Evolutionary conservation across 2,797 vertebrate genomes (phyloP), one percentile per base, ranked within the genome.

Genomic region (Champsocephalus gunnari): DNA sequence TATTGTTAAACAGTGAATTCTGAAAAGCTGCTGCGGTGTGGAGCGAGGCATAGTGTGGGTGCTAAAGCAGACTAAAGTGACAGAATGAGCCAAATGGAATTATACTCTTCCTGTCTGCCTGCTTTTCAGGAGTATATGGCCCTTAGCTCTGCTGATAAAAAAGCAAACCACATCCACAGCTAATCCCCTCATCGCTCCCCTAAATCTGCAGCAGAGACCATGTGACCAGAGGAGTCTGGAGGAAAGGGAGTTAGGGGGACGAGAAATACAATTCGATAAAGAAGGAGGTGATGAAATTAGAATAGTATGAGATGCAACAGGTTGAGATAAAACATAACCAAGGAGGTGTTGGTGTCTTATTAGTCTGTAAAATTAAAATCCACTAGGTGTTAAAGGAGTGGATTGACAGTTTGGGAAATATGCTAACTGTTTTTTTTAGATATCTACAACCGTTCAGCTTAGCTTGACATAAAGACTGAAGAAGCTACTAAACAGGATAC

Each of bases 131-230:
- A 72, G 43, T 83, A 76, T 73, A 62, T 44, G 38, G 53, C 75
- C 60, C 43, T 81, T 17, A 65, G 80, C 65, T 48, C 65, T 69
- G 56, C 62, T n/a, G 76, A 79, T 73, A 80, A 77, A 38, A 76
- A 73, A 79, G 48, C 66, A 87, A 90, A 81, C 54, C 48, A 87
- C 87, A 89, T 89, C 87, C 84, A 53, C 73, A 81, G 61, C 64
- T 92, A 91, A 94, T 94, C 92, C 83, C 67, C 76, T 88, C 86
- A 79, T 87, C 80, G 53, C 71, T 80, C 82, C 67, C 60, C 16
- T 74, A 75, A 91, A 88, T 79, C 86, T 87, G 72, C 85, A 90
- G 88, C 77, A 65, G 19, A 63, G 77, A 86, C 68, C 58, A 65
- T 66, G 66, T 77, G 82, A 79, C 53, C 76, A 66, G 59, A 80